These are phyloP conservation scores for Pseudochaenichthys georgianus DNA, from an alignment of 2,797 vertebrate genomes.

Conservation along the genomic window DNA sequence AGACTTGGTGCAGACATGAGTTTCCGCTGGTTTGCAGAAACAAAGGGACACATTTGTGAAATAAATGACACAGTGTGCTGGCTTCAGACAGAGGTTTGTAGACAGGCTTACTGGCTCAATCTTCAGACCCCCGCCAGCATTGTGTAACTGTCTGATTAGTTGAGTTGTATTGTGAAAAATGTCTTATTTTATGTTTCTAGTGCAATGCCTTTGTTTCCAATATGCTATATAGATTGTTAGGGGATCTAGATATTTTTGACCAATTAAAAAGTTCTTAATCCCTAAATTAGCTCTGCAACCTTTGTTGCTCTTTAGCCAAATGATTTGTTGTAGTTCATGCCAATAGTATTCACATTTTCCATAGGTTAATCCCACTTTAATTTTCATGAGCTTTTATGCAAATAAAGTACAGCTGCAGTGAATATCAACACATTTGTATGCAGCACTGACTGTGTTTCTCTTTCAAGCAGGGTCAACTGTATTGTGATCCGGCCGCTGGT, in stretches of 20 bases:
- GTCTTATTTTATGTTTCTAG: background rate
- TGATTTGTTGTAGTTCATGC: slow-evolving; percentile 16
- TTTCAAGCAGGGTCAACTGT: slow-evolving; percentile 58
- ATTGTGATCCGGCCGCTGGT: slow-evolving; percentile 46
- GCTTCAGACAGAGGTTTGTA: slow-evolving; percentile 5
- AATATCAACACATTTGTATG: slow-evolving; percentile 55
- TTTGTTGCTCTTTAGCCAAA: slow-evolving; percentile 32
- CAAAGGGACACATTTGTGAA: slow-evolving; percentile 18
- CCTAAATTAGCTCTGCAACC: slow-evolving; percentile 22
- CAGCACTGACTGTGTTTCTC: slow-evolving; percentile 39
- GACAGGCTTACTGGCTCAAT: slow-evolving; percentile 1
- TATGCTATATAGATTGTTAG: background rate
- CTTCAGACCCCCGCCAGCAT: background rate
- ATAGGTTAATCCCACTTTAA: slow-evolving; percentile 28
- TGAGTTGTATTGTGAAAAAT: slow-evolving; percentile 4
- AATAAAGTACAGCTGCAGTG: slow-evolving; percentile 34
- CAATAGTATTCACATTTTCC: slow-evolving; percentile 20
- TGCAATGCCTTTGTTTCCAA: background rate
- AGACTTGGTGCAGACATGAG: background rate
- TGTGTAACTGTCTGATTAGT: slow-evolving; percentile 26
- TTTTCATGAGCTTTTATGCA: slow-evolving; percentile 49
- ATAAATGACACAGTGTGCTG: background rate
- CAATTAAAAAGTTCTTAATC: slow-evolving; percentile 32
- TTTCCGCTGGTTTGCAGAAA: slow-evolving; percentile 13
- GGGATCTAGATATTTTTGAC: slow-evolving; percentile 23